Base-by-base conservation (phyloP, 2,888 invertebrate genomes). In the Epiblema foenella region DNA sequence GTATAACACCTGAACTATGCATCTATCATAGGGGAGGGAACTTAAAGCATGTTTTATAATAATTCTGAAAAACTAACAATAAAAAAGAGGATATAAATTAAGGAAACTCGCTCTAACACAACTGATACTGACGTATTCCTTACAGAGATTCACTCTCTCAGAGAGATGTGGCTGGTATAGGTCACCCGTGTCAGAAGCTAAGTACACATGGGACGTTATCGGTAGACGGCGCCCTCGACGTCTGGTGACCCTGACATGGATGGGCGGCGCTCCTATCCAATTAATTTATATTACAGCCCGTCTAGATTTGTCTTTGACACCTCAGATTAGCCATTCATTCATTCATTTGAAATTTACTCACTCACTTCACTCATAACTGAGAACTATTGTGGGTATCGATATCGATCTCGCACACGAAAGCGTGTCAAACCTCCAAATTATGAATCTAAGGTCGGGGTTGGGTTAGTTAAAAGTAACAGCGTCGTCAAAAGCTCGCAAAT, bases 161-260 rank as follows among this genome's bases (percentile, higher is more conserved):
- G 9, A 42, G n/a, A 24, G 18, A 49, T 24, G 29, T 67, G 49
- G 9, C 39, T 49, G 20, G 24, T 49, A 39, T 58, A 59, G 60
- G 54, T 66, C 65, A 59, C 11, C 46, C 59, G 64, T 71, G 58
- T 59, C 68, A 56, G 42, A 71, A 65, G 76, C 75, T 78, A 86
- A 82, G 76, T 74, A 75, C 74, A 75, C 83, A 86, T 86, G 77
- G 82, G 85, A 86, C 87, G 81, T 85, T 85, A 86, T 85, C 85
- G 64, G 67, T 69, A 73, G 62, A 65, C 72, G 75, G 77, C 78
- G 79, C 72, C 77, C 75, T 75, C 79, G 81, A 79, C 77, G 81
- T 79, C 80, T 80, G 72, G 75, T 75, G 83, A 74, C 84, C 86
- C 73, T 87, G 86, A 84, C 87, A 83, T 69, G 75, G 76, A 80